Evolutionary conservation across 2,797 vertebrate genomes (phyloP), one percentile per base, ranked within the genome.

Genomic region (Hafferia zeledoni): DNA sequence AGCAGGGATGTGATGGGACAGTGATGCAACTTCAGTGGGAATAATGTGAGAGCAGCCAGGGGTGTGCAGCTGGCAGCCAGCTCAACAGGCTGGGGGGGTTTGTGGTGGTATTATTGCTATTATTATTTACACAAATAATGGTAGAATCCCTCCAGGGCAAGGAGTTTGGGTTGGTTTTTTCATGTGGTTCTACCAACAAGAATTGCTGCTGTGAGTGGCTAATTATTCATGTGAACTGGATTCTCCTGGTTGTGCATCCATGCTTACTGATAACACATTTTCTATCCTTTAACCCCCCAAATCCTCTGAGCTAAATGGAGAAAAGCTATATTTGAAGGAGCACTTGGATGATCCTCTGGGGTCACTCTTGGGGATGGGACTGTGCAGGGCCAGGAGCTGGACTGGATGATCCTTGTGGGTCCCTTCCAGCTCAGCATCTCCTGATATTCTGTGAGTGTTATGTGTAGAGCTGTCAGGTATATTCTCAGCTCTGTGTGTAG

Each of bases 231-330:
- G 37, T 7, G 43, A 63, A 12, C 33, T 46, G 5, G 7, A 2
- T 47, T 90, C 47, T 41, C 49, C 67, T 65, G 13, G 13, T 2
- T 68, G 49, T 43, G 44, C 46, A 11, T 28, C 64, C 17, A 8
- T n/a, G 6, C 20, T 44, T 50, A 19, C 24, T 1, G 1, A 5
- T 2, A 28, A 65, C 33, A 11, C 4, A 0, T 10, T 27, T 64
- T 11, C 39, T 77, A 53, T 37, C 31, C 46, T 65, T 75, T 35
- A 55, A 43, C 41, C 8, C 67, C 33, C 43, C 35, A 44, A 20
- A 35, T 9, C 37, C 52, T 37, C 28, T 1, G 31, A 31, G 53
- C 23, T 25, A 41, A 6, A 33, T 8, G 31, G 23, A 41, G 31
- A 41, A 71, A 9, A 44, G 8, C 20, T 56, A 2, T 5, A 2